phyloP scores from a whole-genome alignment of 2,888 invertebrate species.

The Volucella bombylans region DNA sequence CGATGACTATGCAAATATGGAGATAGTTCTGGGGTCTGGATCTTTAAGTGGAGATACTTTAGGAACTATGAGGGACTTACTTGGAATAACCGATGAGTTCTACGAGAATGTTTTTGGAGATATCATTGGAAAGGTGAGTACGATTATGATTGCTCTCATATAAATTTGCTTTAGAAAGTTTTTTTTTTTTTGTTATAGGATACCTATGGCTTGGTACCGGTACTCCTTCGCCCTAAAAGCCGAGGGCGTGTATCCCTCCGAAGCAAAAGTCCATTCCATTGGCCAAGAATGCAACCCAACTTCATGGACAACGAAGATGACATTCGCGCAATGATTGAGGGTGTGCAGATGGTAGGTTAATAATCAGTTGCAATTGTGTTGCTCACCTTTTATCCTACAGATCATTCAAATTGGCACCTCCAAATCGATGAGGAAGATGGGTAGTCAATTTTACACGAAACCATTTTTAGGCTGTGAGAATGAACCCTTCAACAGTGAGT shows the following conservation, averaged over 20 bases:
- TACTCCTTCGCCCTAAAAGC: slow-evolving; percentile 89
- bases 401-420: slow-evolving; percentile 84
- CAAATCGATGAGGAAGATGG: slow-evolving; percentile 83
- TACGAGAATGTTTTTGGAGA: slow-evolving; percentile 81
- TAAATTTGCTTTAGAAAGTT: not conserved
- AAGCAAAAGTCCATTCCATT: slow-evolving; percentile 88
- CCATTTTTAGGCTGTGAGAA: slow-evolving; percentile 88
- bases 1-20: slow-evolving; percentile 88
- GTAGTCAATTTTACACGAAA: slow-evolving; percentile 83
- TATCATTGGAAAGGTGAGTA: slow-evolving; percentile 77
- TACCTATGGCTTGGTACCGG: slow-evolving; percentile 88
- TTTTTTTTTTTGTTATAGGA: slow-evolving; percentile 76
- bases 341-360: slow-evolving; percentile 86
- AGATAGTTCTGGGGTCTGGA: slow-evolving; percentile 90
- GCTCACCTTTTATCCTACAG: slow-evolving; percentile 79
- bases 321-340: slow-evolving; percentile 88
- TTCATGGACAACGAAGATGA: slow-evolving; percentile 90
- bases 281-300: slow-evolving; percentile 91
- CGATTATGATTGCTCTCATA: not conserved
- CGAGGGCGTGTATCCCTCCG: slow-evolving; percentile 88
- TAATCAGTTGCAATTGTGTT: too few species aligned
- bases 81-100: slow-evolving; percentile 84
- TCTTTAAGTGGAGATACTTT: slow-evolving; percentile 89
- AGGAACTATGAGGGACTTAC: slow-evolving; percentile 86
- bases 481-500: slow-evolving; percentile 85